A percentile compares a stretch with the other conserved stretches of the same genome.
These are phyloP conservation scores for Hypselothyrea guttata DNA, from an alignment of 2,888 invertebrate genomes.

Conservation along the genomic window DNA sequence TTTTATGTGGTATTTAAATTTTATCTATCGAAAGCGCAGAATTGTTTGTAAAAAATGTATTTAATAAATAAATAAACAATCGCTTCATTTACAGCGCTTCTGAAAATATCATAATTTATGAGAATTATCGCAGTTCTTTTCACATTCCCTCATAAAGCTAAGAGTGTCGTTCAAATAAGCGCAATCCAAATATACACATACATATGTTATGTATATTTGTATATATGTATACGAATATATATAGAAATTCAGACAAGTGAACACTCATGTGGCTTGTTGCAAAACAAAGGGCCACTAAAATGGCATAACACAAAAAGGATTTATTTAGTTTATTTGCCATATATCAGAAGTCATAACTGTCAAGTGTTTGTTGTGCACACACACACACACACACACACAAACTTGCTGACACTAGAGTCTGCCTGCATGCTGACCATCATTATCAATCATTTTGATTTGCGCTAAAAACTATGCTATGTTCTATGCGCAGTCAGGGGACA, in stretches of 20 bases:
- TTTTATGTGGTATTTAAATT: too few relatives aligned
- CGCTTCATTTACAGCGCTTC: too few relatives aligned
- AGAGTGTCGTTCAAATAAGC: constrained; percentile 7
- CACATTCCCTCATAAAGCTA: too few relatives aligned
- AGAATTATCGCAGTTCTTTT: too few relatives aligned
- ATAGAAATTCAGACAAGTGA: too few relatives aligned
- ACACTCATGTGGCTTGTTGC: constrained; percentile 13
- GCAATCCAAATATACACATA: constrained; percentile 1
- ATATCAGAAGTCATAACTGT: constrained; percentile 76
- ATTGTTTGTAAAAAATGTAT: too few relatives aligned
- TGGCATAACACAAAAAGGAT: constrained; percentile 67
- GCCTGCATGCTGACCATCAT: constrained; percentile 63
- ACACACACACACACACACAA: too few relatives aligned
- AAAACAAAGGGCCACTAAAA: constrained; percentile 58
- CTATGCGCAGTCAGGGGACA: constrained; percentile 38
- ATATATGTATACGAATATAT: too few relatives aligned
- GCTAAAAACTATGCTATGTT: constrained; percentile 70
- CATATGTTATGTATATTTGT: background rate
- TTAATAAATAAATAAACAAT: too few relatives aligned
- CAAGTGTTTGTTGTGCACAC: constrained; percentile 56
- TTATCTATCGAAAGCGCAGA: too few relatives aligned
- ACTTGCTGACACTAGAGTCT: constrained; percentile 27
- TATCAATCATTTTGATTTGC: constrained; percentile 76
- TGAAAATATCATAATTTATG: too few relatives aligned
- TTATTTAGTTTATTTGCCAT: constrained; percentile 76